Evolutionary conservation across 2,888 invertebrate species (phyloP), one percentile per base, ranked within the genome.

Genomic region (Andrena hattorfiana): DNA sequence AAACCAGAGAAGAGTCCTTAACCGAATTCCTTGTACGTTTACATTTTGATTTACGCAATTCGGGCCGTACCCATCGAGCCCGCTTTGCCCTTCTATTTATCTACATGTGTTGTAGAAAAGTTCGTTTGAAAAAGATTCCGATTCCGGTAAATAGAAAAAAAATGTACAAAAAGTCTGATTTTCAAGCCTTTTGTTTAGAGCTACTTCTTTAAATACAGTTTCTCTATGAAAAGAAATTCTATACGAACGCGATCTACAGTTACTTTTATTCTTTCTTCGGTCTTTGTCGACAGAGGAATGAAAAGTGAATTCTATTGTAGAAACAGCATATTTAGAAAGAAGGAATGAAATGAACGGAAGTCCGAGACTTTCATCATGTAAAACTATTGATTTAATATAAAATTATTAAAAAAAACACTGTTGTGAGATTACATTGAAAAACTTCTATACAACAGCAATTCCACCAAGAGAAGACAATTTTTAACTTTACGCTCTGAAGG

Each of bases 1-100:
- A 78, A 83, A 68, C 51, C 35, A 77, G 76, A 78, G 76, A 83
- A 87, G 77, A 85, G 74, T 86, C 84, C 86, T 26, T 88, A 87
- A 89, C 78, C 78, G 83, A 89, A 82, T 83, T 82, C 35, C 62
- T 35, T 81, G 70, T 81, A 77, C 51, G 79, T 77, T 82, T 80
- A 70, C 60, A 80, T 64, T 72, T 83, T 26, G 20, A 51, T 73
- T 76, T 74, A 56, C 26, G 70, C 30, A 69, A 67, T 54, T 76
- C 54, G 35, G 30, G 35, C 49, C 64, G 59, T 16, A 72, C 10
- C 10, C 49, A 60, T 72, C 8, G 23, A 56, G 69, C 20, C 73
- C 68, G 42, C 71, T 73, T 62, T 60, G 6, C 60, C 26, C 30
- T 56, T 32, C 77, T 77, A 51, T 60, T 73, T 68, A 51, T 63